Base-by-base conservation (phyloP, 2,797 vertebrate genomes). In the Fistularia commersonii region DNA sequence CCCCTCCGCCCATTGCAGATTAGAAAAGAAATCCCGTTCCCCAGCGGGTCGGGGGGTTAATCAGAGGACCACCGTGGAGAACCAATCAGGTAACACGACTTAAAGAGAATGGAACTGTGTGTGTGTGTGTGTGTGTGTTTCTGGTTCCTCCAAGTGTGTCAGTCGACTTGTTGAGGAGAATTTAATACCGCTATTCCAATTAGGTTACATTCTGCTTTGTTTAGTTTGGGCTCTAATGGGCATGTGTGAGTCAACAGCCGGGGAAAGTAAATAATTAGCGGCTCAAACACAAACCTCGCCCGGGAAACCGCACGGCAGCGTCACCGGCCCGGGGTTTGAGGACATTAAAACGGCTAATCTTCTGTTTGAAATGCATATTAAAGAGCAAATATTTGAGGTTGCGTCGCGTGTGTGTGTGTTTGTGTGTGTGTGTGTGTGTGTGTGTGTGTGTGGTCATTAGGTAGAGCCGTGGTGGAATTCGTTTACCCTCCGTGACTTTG, bases 401-500 rank as follows among this genome's bases (percentile, higher is more conserved):
- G 31, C 47, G 11, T 32, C 8, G 33, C 54, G 41, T n/a, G n/a
- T n/a, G n/a, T n/a, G n/a, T n/a, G n/a, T n/a, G n/a, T n/a, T n/a
- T n/a, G n/a, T n/a, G n/a, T 32, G 41, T 40, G 33, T 57, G 37
- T 10, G 8, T 56, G 13, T 38, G 37, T 41, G 54, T 53, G 43
- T 60, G 36, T 36, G 54, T 53, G 64, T 73, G 75, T 71, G 76
- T 73, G 66, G 64, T 88, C 79, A 84, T 89, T 85, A 84, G 66
- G 53, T 54, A 62, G 49, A 68, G 69, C 66, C 72, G 71, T 64
- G 75, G 66, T 77, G 80, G 83, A 85, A 87, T 82, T 74, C 74
- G 62, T 85, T 87, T 69, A 76, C 72, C 64, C 80, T 79, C 69
- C 69, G 82, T 87, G 85, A 87, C 87, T 89, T 88, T 8, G 42